A percentile compares a stretch with the other conserved stretches of the same genome.
phyloP scores from a whole-genome alignment of 2,797 vertebrate species.

The Poecile montanus region DNA sequence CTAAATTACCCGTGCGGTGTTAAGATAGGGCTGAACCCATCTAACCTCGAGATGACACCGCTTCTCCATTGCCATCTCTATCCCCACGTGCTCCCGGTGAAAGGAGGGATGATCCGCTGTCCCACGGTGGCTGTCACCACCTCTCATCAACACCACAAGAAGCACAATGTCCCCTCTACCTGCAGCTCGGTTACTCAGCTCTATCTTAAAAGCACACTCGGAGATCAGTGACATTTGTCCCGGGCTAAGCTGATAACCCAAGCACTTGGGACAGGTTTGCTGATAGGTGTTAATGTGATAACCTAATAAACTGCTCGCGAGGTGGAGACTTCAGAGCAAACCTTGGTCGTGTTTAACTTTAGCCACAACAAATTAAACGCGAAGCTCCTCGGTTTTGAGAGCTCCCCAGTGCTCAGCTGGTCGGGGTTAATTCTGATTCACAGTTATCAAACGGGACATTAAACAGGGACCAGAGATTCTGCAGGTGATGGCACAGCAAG shows the following conservation, averaged over 20 bases:
- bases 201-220: not conserved
- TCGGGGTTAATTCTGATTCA: not conserved
- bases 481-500: not conserved
- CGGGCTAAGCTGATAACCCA: not conserved
- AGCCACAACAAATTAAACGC: not conserved
- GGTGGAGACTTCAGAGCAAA: not conserved
- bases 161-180: accelerated
- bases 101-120: not conserved
- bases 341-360: not conserved
- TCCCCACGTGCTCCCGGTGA: accelerated
- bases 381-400: not conserved
- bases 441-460: accelerated
- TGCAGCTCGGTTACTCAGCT: not conserved
- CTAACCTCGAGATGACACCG: not conserved
- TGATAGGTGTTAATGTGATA: not conserved
- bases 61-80: not conserved
- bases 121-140: accelerated
- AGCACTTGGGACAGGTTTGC: not conserved
- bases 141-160: accelerated
- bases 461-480: not conserved
- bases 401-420: not conserved
- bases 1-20: not conserved
- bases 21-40: not conserved
- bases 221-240: not conserved
- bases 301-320: not conserved